Evolutionary conservation across 2,888 invertebrate species (phyloP).

Genomic region (Cordilura impudica): DNA sequence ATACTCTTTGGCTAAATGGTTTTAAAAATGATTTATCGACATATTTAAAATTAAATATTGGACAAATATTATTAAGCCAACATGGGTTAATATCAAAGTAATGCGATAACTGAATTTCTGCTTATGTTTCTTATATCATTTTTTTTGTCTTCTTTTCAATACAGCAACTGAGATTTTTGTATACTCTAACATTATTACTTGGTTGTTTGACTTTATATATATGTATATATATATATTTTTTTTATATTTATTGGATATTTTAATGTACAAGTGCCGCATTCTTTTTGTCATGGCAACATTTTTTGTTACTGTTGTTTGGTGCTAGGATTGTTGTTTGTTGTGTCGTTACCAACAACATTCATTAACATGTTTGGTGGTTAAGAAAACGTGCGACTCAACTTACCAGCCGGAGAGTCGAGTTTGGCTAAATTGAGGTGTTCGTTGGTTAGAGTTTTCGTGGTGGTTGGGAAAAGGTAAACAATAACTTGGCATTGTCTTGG

Average conservation of each 20-base stretch:
- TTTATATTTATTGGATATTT: constrained; percentile 34
- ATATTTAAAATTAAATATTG: too few species aligned
- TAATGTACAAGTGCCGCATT: constrained; percentile 69
- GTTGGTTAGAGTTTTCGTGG: constrained; percentile 34
- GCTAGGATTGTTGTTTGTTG: constrained; percentile 49
- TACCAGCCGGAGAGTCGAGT: not conserved
- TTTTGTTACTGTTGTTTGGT: constrained; percentile 49
- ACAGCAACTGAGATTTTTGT: constrained; percentile 23
- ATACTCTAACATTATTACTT: constrained; percentile 31
- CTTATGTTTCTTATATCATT: not conserved
- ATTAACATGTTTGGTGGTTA: constrained; percentile 66
- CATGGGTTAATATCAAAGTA: constrained; percentile 29
- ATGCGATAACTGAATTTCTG: not conserved
- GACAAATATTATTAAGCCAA: too few species aligned
- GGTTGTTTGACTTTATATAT: constrained; percentile 18
- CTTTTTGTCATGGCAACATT: constrained; percentile 72
- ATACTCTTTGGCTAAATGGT: too few species aligned
- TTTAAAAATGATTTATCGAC: too few species aligned
- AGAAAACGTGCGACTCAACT: constrained; percentile 10
- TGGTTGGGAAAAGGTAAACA: constrained; percentile 38
- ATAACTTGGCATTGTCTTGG: constrained; percentile 53
- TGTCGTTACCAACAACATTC: constrained; percentile 65
- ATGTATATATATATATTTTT: constrained; percentile 9
- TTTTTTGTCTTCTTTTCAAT: not conserved
- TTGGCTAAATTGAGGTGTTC: constrained; percentile 61